A percentile compares a stretch with the other conserved stretches of the same genome.
These are phyloP conservation scores for Halyomorpha halys DNA, from an alignment of 1,140 invertebrate genomes.

Conservation along the genomic window DNA sequence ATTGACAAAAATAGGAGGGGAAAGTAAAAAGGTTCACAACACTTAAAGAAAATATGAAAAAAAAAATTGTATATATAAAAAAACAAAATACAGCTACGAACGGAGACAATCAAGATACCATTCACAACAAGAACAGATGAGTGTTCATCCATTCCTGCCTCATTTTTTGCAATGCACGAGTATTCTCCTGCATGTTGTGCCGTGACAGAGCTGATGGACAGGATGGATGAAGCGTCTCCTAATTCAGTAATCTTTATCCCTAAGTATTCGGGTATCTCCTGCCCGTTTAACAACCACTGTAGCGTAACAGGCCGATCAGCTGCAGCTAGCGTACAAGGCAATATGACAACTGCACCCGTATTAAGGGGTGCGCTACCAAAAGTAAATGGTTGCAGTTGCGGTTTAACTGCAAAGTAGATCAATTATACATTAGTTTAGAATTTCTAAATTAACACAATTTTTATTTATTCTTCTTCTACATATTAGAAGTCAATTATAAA, in stretches of 20 bases:
- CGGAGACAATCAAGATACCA: conserved; percentile 15
- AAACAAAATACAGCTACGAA: not conserved
- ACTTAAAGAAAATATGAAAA: not conserved
- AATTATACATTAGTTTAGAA: no score
- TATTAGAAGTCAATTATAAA: no score
- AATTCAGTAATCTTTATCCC: conserved; percentile 38
- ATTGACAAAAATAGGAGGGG: no score
- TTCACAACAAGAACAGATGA: conserved; percentile 20
- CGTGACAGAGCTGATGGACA: conserved; percentile 39
- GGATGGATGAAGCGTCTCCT: conserved; percentile 35
- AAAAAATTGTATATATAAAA: not conserved
- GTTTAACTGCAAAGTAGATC: conserved; percentile 47
- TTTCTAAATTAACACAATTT: no score
- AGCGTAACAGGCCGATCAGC: conserved; percentile 66
- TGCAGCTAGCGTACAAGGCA: conserved; percentile 63
- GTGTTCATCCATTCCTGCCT: conserved; percentile 32
- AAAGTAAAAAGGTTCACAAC: not conserved
- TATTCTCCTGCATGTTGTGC: conserved; percentile 60
- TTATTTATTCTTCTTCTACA: no score
- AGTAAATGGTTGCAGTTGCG: conserved; percentile 61
- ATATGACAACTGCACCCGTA: conserved; percentile 63
- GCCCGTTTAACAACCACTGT: conserved; percentile 57
- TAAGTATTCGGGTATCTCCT: conserved; percentile 43
- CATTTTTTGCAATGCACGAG: conserved; percentile 56
- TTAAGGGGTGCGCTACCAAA: conserved; percentile 55